These are phyloP conservation scores for Odontamblyopus lacepedii DNA, from an alignment of 2,797 vertebrate species.

Conservation along the genomic window DNA sequence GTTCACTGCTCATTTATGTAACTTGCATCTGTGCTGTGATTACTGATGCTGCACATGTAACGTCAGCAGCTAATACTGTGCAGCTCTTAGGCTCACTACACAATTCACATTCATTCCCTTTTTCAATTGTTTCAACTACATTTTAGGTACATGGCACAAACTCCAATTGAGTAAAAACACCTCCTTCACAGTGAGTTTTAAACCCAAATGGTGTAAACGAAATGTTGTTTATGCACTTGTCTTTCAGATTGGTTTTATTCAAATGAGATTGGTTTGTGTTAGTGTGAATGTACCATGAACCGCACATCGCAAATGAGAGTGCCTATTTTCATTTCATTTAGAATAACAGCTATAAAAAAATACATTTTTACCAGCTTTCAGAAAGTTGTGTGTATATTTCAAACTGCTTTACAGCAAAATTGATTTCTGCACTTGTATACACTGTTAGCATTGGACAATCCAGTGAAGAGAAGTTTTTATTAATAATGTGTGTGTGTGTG, in stretches of 20 bases:
- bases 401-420: background rate
- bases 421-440: no score
- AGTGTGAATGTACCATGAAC: background rate
- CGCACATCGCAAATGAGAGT: background rate
- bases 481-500: no score
- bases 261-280: background rate
- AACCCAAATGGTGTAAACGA: background rate
- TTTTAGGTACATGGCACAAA: background rate
- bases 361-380: no score
- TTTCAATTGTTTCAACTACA: background rate
- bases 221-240: background rate
- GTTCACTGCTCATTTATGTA: constrained; percentile 35
- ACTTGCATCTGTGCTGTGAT: constrained; percentile 41
- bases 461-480: no score
- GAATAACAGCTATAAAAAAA: background rate
- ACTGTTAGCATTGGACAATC: no score
- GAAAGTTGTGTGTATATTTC: background rate
- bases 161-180: background rate
- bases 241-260: constrained; percentile 8
- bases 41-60: constrained; percentile 17
- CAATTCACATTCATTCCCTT: constrained; percentile 1
- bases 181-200: background rate
- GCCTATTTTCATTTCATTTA: background rate
- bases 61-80: background rate
- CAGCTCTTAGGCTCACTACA: background rate